Conservation (phyloP, 2,113 vertebrate genomes). For the Heterotilapia buettikoferi region DNA sequence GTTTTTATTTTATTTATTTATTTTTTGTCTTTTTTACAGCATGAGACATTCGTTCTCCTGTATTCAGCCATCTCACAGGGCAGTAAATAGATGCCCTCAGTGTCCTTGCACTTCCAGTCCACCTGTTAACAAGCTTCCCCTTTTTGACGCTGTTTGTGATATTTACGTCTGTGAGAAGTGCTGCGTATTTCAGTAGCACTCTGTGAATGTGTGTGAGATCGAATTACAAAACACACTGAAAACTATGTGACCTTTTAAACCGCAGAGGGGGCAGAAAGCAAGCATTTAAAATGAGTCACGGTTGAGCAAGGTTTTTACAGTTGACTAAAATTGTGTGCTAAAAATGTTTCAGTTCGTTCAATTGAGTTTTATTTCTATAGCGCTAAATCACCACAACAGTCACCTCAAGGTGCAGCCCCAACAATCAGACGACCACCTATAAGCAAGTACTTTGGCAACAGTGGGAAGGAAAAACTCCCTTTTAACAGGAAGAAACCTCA, state of each 20-base stretch:
- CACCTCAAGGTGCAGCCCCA: not conserved
- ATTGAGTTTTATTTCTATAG: not conserved
- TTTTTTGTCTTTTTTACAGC: not conserved
- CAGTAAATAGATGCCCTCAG: not conserved
- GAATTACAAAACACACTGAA: not conserved
- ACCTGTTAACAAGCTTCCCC: slow-evolving; percentile 39
- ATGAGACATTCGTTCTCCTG: not conserved
- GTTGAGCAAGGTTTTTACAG: not conserved
- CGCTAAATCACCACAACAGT: not conserved
- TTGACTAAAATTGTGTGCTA: not conserved
- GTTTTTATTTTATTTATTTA: not conserved
- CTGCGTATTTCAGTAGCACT: not conserved
- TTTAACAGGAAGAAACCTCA: not conserved
- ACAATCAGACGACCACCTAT: not conserved
- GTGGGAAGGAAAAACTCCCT: not conserved
- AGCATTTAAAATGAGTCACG: not conserved
- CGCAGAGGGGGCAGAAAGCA: not conserved
- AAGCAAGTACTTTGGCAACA: not conserved
- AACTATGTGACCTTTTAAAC: not conserved
- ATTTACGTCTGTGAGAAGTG: slow-evolving; percentile 34
- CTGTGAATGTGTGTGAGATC: not conserved
- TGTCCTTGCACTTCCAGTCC: not conserved
- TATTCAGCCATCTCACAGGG: not conserved
- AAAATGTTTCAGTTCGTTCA: not conserved
- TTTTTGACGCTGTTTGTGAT: slow-evolving; percentile 5